A percentile compares a stretch with the other conserved stretches of the same genome.
phyloP scores from a whole-genome alignment of 1,140 invertebrate genomes.

The Drosophila seguyi region DNA sequence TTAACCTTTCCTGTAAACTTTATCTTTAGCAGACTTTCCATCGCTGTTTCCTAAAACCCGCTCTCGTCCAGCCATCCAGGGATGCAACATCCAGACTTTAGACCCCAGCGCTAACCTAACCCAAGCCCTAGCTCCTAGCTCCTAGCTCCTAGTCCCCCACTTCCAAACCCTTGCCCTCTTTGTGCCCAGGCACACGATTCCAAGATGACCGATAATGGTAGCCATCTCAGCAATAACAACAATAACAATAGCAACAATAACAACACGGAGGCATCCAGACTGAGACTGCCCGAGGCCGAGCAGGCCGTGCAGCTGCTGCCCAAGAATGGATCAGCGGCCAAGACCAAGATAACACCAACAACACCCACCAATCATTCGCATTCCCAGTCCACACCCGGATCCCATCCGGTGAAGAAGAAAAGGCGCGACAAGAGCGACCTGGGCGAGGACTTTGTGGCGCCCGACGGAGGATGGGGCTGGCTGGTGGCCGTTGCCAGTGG shows the following conservation, averaged over 20 bases:
- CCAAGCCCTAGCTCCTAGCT: background rate
- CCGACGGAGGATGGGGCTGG: slow-evolving; percentile 85
- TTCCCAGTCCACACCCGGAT: slow-evolving; percentile 5
- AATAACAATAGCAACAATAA: slow-evolving; percentile 45
- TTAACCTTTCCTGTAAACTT: background rate
- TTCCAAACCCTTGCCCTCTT: background rate
- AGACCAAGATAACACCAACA: slow-evolving; percentile 4
- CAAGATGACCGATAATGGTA: slow-evolving; percentile 72
- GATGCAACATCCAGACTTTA: slow-evolving; percentile 43
- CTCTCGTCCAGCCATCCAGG: no score
- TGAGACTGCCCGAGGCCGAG: slow-evolving; percentile 50
- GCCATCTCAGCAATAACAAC: slow-evolving; percentile 18
- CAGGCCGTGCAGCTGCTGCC: slow-evolving; percentile 28
- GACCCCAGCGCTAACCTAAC: slow-evolving; percentile 10
- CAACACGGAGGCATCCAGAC: slow-evolving; percentile 41
- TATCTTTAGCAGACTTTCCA: slow-evolving; percentile 17
- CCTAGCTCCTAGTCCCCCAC: background rate
- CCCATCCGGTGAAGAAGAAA: slow-evolving; percentile 66
- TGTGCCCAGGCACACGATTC: slow-evolving; percentile 2
- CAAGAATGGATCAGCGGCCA: slow-evolving; percentile 43
- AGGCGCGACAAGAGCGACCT: slow-evolving; percentile 81
- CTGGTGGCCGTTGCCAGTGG: slow-evolving; percentile 81
- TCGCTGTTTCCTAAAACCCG: background rate
- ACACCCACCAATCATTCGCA: background rate
- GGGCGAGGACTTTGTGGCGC: slow-evolving; percentile 81